phyloP scores from a whole-genome alignment of 2,797 vertebrate genomes.

The Sibirionetta formosa region DNA sequence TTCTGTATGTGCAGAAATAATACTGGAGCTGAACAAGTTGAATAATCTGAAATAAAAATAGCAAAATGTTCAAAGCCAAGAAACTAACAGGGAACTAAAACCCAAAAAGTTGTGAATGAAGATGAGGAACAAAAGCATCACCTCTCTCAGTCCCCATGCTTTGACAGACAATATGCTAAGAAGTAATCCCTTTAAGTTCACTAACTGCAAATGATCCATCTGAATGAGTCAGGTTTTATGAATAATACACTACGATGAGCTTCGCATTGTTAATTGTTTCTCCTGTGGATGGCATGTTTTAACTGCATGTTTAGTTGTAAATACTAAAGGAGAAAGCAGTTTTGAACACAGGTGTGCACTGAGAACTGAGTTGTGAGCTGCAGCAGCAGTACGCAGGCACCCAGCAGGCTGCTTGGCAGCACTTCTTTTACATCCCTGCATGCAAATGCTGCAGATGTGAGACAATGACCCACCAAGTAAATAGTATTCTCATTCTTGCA shows the following conservation, averaged over 20 bases:
- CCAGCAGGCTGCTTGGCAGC: background rate
- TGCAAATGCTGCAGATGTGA: fast-evolving
- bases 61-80: background rate
- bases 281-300: background rate
- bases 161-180: background rate
- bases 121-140: background rate
- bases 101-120: background rate
- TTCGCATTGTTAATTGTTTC: background rate
- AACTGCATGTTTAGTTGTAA: background rate
- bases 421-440: background rate
- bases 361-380: fast-evolving
- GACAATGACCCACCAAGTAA: fast-evolving
- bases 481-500: background rate
- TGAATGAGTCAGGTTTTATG: background rate
- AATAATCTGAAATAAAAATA: conserved; percentile 53
- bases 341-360: fast-evolving
- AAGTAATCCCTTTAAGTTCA: background rate
- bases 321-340: background rate
- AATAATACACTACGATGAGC: fast-evolving
- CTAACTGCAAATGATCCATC: background rate
- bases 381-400: fast-evolving
- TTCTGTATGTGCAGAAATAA: conserved; percentile 36
- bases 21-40: conserved; percentile 8
- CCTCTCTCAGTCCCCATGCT: background rate
- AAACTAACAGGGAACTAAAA: background rate